Base-by-base conservation (phyloP, 2,113 vertebrate genomes). In the Actinemys pallida region DNA sequence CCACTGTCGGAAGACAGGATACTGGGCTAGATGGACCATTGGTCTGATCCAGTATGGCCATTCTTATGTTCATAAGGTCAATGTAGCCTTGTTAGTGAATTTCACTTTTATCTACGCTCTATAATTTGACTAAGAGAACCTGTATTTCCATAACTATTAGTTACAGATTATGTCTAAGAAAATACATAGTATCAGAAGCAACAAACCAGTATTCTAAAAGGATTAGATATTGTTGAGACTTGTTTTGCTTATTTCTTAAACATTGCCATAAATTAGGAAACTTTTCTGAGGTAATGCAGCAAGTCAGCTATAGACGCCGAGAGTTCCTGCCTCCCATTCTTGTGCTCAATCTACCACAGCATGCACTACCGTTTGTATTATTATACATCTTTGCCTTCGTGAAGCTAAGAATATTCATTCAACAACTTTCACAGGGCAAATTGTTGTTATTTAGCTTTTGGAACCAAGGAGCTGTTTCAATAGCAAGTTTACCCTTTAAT, bases 371-470 rank as follows among this genome's bases (percentile, higher is more conserved):
- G 45, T 87, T 89, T 84, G 29, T 75, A 29, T 29, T 62, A 22
- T n/a, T 84, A 81, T 50, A 53, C 25, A 1, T 76, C 89, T 89
- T 45, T 45, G 24, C 39, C 24, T 76, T 76, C 45, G 10, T 76
- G 22, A 25, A 90, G 75, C 35, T 88, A 75, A 90, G 75, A 85
- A 94, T 81, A 89, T 94, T 91, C 85, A 92, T 95, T 95, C 94
- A 92, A 91, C 78, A 93, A 65, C 92, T 96, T 96, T 57, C 83
- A 57, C 2, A 0, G 92, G 86, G 83, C 93, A 95, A 95, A 87
- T 90, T 87, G 95, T 91, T 89, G 79, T 88, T 81, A 85, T 97
- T 86, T 84, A 90, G 95, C 92, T 86, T 93, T 86, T 93, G 95
- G 86, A 93, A 95, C 85, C 25, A 27, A 17, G 35, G 59, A 95